Conservation (phyloP, 1,140 invertebrate genomes). For the Pseudomyrmex sp. region DNA sequence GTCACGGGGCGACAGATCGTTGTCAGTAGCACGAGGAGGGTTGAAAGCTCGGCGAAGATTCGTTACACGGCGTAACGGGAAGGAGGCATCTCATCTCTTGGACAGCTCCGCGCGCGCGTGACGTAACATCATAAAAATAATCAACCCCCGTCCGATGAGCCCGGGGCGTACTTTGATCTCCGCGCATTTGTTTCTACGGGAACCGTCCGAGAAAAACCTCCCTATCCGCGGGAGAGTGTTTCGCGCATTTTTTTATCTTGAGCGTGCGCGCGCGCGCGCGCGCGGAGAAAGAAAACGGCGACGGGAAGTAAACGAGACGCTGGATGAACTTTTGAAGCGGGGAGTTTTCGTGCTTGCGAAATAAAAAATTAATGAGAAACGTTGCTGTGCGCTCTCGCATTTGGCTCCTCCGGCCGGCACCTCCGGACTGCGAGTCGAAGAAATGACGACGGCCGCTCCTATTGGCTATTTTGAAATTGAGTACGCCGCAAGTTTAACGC, state of each 20-base stretch:
- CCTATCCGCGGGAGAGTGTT: constrained; percentile 66
- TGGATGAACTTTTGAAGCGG: constrained; percentile 75
- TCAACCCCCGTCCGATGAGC: constrained; percentile 82
- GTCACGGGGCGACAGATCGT: constrained; percentile 79
- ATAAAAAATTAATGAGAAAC: constrained; percentile 85
- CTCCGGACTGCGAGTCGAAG: constrained; percentile 55
- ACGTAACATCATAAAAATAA: constrained; percentile 85
- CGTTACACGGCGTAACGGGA: constrained; percentile 64
- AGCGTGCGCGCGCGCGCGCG: too few relatives aligned
- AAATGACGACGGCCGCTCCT: constrained; percentile 58
- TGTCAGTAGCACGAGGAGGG: constrained; percentile 67
- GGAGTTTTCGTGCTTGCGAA: constrained; percentile 80
- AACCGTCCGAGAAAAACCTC: constrained; percentile 24
- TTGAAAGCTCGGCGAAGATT: constrained; percentile 50
- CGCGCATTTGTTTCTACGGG: constrained; percentile 66
- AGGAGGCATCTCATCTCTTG: constrained; percentile 80
- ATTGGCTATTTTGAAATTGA: constrained; percentile 74
- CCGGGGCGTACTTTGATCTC: constrained; percentile 81
- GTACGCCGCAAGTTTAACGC: constrained; percentile 65
- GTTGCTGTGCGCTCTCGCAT: constrained; percentile 63
- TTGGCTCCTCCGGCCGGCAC: constrained; percentile 71
- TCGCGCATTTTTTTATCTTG: constrained; percentile 65
- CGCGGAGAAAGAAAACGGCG: background rate
- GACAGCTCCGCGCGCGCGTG: constrained; percentile 69
- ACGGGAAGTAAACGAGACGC: constrained; percentile 58